Percentiles rank a stretch among this genome's conserved stretches.
Evolutionary conservation across 2,113 vertebrate species (phyloP).

Genomic region (Cichladusa arquata): DNA sequence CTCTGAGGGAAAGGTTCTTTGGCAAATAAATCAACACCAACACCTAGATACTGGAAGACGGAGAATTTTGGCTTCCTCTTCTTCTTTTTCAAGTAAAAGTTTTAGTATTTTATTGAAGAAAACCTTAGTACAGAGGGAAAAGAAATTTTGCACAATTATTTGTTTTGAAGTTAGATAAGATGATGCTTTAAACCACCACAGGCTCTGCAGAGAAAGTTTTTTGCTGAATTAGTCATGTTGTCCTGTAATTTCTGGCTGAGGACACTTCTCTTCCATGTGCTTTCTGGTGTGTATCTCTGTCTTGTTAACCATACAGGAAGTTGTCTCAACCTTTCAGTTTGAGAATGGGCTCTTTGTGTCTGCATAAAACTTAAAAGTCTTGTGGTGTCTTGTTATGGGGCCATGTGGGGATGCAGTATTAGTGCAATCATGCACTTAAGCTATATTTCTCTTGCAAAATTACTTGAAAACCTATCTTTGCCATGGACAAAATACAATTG

Average conservation of each 20-base stretch:
- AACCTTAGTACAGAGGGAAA: background rate
- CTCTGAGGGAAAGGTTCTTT: background rate
- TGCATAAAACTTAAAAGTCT: background rate
- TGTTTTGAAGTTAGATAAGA: background rate
- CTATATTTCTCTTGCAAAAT: background rate
- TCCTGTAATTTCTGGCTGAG: background rate
- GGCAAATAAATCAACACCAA: background rate
- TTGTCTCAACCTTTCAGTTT: background rate
- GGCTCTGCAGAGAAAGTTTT: background rate
- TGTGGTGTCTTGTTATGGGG: background rate
- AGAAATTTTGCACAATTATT: background rate
- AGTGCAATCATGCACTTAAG: background rate
- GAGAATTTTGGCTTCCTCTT: background rate
- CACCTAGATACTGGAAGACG: background rate
- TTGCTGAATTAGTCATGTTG: background rate
- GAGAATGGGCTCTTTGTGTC: background rate
- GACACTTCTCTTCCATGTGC: background rate
- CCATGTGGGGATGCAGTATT: background rate
- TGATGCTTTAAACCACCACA: background rate
- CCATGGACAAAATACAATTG: background rate
- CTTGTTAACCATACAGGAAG: background rate
- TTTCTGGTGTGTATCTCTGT: background rate
- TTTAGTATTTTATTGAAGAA: background rate
- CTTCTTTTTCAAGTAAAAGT: background rate
- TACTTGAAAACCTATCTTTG: background rate